phyloP scores from a whole-genome alignment of 2,797 vertebrate species.

The Anableps anableps region DNA sequence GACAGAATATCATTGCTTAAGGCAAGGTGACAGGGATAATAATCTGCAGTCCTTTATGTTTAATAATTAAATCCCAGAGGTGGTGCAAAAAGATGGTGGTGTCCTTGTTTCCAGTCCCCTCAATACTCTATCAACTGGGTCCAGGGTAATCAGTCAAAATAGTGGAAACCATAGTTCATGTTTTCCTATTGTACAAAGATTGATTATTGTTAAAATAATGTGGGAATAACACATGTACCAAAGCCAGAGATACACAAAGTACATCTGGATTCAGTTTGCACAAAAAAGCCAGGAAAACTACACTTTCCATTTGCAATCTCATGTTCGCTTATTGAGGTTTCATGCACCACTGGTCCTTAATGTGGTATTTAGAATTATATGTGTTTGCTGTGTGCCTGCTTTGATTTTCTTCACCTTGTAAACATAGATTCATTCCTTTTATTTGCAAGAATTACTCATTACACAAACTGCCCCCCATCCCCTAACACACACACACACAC shows the following conservation, averaged over 20 bases:
- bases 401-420: slow-evolving; percentile 38
- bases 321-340: slow-evolving; percentile 27
- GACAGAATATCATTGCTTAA: slow-evolving; percentile 88
- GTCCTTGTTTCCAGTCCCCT: slow-evolving; percentile 83
- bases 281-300: slow-evolving; percentile 19
- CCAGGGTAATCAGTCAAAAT: slow-evolving; percentile 57
- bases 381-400: slow-evolving; percentile 40
- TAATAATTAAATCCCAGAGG: slow-evolving; percentile 87
- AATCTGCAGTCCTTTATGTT: slow-evolving; percentile 88
- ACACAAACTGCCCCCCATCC: not conserved
- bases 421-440: slow-evolving; percentile 50
- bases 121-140: slow-evolving; percentile 57
- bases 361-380: slow-evolving; percentile 40
- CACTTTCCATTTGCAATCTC: slow-evolving; percentile 29
- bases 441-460: slow-evolving; percentile 58
- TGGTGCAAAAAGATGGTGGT: slow-evolving; percentile 66
- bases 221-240: slow-evolving; percentile 23
- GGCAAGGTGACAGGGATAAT: slow-evolving; percentile 91
- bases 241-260: not conserved
- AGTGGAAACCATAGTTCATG: slow-evolving; percentile 35
- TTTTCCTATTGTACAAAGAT: slow-evolving; percentile 39
- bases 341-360: slow-evolving; percentile 22
- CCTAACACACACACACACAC: no score
- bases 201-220: slow-evolving; percentile 34
- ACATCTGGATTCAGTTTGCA: slow-evolving; percentile 17